These are phyloP conservation scores for Ailurus styani DNA, from an alignment of 2,113 vertebrate genomes.

Conservation along the genomic window DNA sequence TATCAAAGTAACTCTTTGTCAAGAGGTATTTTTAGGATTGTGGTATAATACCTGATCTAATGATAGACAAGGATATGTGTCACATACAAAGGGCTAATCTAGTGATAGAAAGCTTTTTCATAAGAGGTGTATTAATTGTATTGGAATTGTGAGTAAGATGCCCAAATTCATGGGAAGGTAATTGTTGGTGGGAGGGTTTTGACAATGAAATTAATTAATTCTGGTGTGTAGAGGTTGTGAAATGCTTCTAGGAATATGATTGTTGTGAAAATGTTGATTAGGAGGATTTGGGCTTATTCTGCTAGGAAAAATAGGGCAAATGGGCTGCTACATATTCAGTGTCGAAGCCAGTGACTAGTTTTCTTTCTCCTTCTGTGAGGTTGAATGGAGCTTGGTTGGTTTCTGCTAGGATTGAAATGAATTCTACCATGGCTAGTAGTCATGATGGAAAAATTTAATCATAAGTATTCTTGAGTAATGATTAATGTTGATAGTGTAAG, in stretches of 20 bases:
- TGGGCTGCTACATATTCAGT: not conserved
- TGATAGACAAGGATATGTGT: accelerated
- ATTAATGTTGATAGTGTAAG: accelerated
- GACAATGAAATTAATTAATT: not conserved
- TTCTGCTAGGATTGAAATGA: accelerated
- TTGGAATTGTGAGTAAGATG: constrained; percentile 16
- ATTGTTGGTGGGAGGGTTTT: accelerated
- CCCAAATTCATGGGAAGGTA: not conserved
- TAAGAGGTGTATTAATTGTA: constrained; percentile 8
- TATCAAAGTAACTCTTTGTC: constrained; percentile 59
- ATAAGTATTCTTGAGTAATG: accelerated
- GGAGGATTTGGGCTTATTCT: not conserved
- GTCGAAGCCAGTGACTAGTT: not conserved
- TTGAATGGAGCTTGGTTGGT: accelerated
- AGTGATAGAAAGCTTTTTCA: constrained; percentile 57
- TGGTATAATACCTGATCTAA: accelerated
- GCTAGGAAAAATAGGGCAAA: not conserved
- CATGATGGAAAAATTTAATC: accelerated
- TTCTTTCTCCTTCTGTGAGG: accelerated
- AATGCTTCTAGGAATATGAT: not conserved
- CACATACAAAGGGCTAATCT: not conserved
- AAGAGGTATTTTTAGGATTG: constrained; percentile 35
- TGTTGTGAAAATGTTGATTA: not conserved
- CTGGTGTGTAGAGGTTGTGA: accelerated
- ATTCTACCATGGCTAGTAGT: accelerated